Evolutionary conservation across 2,113 vertebrate genomes (phyloP), one percentile per base, ranked within the genome.

Genomic region (Carassius auratus): DNA sequence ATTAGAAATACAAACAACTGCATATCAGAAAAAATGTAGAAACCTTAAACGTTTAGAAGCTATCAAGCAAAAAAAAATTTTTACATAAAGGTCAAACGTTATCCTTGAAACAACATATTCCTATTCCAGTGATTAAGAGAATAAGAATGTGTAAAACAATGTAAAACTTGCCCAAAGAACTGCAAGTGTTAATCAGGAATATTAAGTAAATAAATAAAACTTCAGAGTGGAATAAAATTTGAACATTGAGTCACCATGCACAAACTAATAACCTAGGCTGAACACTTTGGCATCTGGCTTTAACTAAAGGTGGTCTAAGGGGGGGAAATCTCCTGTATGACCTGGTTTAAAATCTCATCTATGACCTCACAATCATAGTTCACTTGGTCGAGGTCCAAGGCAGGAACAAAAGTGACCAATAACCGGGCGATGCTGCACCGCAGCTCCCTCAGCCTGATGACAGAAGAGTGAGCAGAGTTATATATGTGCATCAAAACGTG

Each of bases 271-370:
- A 81, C 36, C 13, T n/a, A 5, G 2, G 9, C 8, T 13, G 38
- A 81, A 66, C 5, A 17, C n/a, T 50, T 66, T 78, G 42, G 17
- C 26, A 42, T 15, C 64, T 61, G 15, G 8, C 36, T 69, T 52
- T 84, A 85, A 9, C 23, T 59, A 26, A 38, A 75, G 14, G 33
- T 42, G 23, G 14, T 13, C 19, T 64, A 30, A 52, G 76, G 1
- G n/a, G 61, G 9, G 0, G 66, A 33, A 52, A 88, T 87, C 62
- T 87, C 84, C 62, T 86, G 19, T n/a, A 98, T 91, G 68, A 96
- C 93, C 78, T 99, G 96, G 36, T 95, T 95, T 19, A 99, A 89
- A 87, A 99, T 97, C 88, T 97, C 97, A 90, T 99, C 98, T 4
- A 99, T 96, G 9, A 97, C 97, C 3, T 95, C 94, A 3, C 96